Percentiles rank a stretch among this genome's conserved stretches.
Evolutionary conservation across 2,888 invertebrate species (phyloP).

Genomic region (Hydrotaea diabolus): DNA sequence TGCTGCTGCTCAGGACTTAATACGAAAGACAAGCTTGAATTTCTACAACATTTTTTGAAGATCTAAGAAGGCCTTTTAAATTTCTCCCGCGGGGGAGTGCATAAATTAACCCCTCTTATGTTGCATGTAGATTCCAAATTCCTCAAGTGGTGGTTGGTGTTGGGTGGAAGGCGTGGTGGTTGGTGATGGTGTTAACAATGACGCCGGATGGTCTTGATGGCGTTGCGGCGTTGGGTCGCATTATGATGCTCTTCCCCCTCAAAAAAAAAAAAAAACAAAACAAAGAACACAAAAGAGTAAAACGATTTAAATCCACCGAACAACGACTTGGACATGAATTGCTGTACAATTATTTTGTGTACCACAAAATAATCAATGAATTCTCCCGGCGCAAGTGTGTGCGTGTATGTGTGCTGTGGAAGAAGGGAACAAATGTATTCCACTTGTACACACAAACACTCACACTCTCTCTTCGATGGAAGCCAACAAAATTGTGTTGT

Average conservation of each 20-base stretch:
- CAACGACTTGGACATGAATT: slow-evolving; percentile 38
- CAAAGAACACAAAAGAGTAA: not conserved
- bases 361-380: slow-evolving; percentile 60
- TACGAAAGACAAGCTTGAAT: too few species aligned
- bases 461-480: not conserved
- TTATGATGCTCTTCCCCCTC: slow-evolving; percentile 11
- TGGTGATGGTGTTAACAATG: slow-evolving; percentile 32
- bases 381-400: not conserved
- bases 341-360: slow-evolving; percentile 52
- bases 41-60: too few species aligned
- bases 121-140: not conserved
- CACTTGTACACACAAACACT: not conserved
- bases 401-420: not conserved
- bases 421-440: not conserved
- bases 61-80: too few species aligned
- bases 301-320: not conserved
- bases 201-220: slow-evolving; percentile 16
- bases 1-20: too few species aligned
- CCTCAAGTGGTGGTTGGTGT: not conserved
- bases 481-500: slow-evolving; percentile 34
- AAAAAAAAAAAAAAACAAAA: not conserved
- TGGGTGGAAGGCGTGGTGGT: slow-evolving; percentile 41
- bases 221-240: not conserved
- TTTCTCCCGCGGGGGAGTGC: not conserved
- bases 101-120: slow-evolving; percentile 50